These are phyloP conservation scores for Trachelus troglodyta DNA, from an alignment of 2,888 invertebrate genomes.

Conservation along the genomic window DNA sequence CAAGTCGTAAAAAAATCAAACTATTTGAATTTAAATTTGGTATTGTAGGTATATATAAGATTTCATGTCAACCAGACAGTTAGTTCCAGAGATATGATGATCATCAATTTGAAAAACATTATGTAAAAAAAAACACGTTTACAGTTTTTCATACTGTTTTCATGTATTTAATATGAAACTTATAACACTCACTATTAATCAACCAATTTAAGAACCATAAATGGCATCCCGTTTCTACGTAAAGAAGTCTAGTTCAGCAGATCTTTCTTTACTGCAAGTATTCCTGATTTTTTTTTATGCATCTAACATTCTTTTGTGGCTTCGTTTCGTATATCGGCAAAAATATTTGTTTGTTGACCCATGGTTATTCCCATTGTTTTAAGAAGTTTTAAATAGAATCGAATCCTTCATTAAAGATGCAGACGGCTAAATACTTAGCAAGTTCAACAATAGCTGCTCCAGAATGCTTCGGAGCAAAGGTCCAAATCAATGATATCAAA, in stretches of 20 bases:
- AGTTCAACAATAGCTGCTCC: slow-evolving; percentile 1
- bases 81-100: too few relatives aligned
- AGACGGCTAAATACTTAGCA: not conserved
- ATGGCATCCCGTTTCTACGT: not conserved
- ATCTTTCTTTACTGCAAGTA: not conserved
- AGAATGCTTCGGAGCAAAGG: slow-evolving; percentile 11
- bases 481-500: slow-evolving; percentile 5
- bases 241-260: not conserved
- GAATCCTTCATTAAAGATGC: not conserved
- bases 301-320: not conserved
- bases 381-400: not conserved
- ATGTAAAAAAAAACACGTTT: too few relatives aligned
- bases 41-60: too few relatives aligned
- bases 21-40: too few relatives aligned
- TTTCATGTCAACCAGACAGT: too few relatives aligned
- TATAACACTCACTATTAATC: too few relatives aligned
- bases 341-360: slow-evolving; percentile 1
- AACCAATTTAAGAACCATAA: too few relatives aligned
- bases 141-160: too few relatives aligned
- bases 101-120: too few relatives aligned
- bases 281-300: not conserved
- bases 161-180: too few relatives aligned
- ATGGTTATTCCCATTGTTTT: slow-evolving; percentile 5
- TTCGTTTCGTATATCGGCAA: not conserved
- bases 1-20: too few relatives aligned